phyloP scores from a whole-genome alignment of 2,797 vertebrate species.

The Heteromormyrus szaboi region DNA sequence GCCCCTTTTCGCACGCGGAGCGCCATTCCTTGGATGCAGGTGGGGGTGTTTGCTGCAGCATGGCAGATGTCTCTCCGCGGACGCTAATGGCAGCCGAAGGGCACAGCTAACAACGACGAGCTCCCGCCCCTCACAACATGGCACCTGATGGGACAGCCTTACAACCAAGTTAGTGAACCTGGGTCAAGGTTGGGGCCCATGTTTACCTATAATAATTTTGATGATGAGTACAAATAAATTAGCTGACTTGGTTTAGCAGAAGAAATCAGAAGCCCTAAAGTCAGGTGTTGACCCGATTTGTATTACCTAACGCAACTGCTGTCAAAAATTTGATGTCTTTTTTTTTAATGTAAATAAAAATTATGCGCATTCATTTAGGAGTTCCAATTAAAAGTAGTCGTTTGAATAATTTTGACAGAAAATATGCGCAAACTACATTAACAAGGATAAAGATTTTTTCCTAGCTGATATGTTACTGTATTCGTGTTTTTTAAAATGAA shows the following conservation, averaged over 20 bases:
- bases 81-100: conserved; percentile 70
- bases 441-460: neutral
- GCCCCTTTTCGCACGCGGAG: conserved; percentile 45
- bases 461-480: neutral
- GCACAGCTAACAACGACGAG: conserved; percentile 60
- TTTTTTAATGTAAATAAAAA: neutral
- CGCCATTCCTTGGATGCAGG: conserved; percentile 54
- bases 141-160: conserved; percentile 57
- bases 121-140: conserved; percentile 53
- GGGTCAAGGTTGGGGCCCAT: neutral
- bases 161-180: conserved; percentile 13
- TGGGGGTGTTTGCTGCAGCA: conserved; percentile 57
- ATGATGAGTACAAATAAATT: conserved; percentile 5
- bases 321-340: conserved; percentile 2
- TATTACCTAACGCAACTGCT: neutral
- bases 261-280: neutral
- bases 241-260: neutral
- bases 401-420: neutral
- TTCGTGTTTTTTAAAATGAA: neutral
- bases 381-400: neutral
- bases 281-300: neutral
- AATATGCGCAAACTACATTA: neutral
- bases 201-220: neutral
- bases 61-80: conserved; percentile 63
- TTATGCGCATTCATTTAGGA: neutral